These are phyloP conservation scores for Phaethornis superciliosus DNA, from an alignment of 2,113 vertebrate species.

Conservation along the genomic window DNA sequence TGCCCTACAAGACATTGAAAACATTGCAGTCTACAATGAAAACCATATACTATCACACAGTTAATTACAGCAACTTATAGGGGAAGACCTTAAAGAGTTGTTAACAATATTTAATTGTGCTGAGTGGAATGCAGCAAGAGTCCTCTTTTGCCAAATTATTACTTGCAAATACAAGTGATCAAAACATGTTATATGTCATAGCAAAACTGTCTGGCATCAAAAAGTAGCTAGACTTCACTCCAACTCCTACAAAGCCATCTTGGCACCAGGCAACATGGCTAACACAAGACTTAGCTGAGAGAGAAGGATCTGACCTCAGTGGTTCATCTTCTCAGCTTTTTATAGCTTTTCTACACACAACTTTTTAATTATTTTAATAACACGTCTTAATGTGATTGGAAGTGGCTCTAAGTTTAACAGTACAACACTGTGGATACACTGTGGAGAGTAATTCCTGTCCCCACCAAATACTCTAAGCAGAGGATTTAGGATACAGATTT, in stretches of 20 bases:
- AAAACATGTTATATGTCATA: background rate
- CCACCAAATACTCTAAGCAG: background rate
- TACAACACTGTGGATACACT: background rate
- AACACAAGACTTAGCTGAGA: background rate
- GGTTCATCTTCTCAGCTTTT: background rate
- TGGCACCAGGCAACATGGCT: rapidly evolving
- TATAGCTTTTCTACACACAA: background rate
- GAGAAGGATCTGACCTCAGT: background rate
- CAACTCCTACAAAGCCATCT: background rate
- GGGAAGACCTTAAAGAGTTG: background rate
- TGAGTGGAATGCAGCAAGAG: background rate
- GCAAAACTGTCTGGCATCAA: background rate
- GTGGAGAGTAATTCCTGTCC: background rate
- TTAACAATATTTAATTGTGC: background rate
- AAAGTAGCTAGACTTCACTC: background rate
- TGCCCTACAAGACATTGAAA: background rate
- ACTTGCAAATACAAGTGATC: background rate
- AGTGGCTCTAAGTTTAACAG: background rate
- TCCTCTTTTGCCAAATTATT: background rate
- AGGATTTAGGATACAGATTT: background rate
- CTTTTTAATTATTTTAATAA: background rate
- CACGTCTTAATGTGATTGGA: rapidly evolving
- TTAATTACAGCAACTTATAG: background rate
- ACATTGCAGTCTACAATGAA: background rate
- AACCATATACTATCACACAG: background rate